A percentile compares a stretch with the other conserved stretches of the same genome.
phyloP scores from a whole-genome alignment of 37 sponge, comb jelly and placozoan species.

The Petrosia ficiformis region DNA sequence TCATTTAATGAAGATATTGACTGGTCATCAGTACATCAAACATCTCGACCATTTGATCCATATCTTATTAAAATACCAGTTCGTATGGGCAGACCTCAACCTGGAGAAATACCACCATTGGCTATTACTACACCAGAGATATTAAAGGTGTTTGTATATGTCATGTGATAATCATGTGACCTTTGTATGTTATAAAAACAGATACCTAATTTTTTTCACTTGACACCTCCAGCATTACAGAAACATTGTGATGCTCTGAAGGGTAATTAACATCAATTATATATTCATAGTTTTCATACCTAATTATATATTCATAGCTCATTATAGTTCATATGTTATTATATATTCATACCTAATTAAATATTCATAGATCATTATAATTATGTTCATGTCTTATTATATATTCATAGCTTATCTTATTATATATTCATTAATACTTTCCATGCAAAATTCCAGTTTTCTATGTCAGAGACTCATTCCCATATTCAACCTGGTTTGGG shows the following conservation, averaged over 20 bases:
- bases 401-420: too few species aligned
- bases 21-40: constrained; percentile 71
- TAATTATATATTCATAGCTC: too few species aligned
- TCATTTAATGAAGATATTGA: constrained; percentile 46
- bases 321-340: too few species aligned
- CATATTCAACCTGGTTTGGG: too few species aligned
- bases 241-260: constrained; percentile 86
- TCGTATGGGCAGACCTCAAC: constrained; percentile 70
- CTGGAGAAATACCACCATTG: constrained; percentile 57
- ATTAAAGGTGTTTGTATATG: constrained; percentile 60
- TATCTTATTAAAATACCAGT: constrained; percentile 77
- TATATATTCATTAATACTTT: too few species aligned
- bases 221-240: constrained; percentile 84
- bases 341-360: too few species aligned
- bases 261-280: constrained; percentile 37
- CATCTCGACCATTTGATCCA: constrained; percentile 73
- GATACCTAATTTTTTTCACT: constrained; percentile 93
- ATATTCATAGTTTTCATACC: background rate
- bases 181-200: constrained; percentile 1
- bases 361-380: too few species aligned
- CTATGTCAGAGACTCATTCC: too few species aligned
- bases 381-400: too few species aligned
- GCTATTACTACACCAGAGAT: constrained; percentile 75
- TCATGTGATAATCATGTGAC: background rate
- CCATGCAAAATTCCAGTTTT: too few species aligned